Evolutionary conservation across 2,797 vertebrate genomes (phyloP), one percentile per base, ranked within the genome.

Genomic region (Sebastes aleutianus): DNA sequence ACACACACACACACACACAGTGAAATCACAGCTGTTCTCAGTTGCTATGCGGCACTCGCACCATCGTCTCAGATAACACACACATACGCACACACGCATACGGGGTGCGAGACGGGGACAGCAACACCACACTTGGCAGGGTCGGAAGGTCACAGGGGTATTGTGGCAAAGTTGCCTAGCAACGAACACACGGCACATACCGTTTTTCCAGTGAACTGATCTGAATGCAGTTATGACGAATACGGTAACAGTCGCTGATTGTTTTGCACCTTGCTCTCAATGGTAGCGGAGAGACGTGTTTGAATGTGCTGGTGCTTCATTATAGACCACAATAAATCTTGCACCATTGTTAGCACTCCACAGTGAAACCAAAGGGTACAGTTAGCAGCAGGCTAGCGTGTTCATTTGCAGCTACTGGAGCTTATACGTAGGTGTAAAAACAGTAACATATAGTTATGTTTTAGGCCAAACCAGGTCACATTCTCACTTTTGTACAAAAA

Each of bases 11-110:
- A n/a, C 31, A 22, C 65, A 66, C 66, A 63, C 87, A 54, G 85
- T 43, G 74, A 91, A 93, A 94, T 92, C 91, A 86, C 93, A 93
- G 92, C 91, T 94, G 93, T 87, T 92, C 87, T 85, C 80, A 70
- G 88, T 89, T 93, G 92, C 92, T 86, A 89, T 86, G 91, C 91
- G 80, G 87, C 92, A 87, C 86, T 89, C 86, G 69, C 88, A 78
- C 88, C 87, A 73, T 89, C 84, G 26, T 90, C 90, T 94, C 90
- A 80, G 89, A 90, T 94, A 89, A 86, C 92, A 82, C 87, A 85
- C 82, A 12, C 81, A 5, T 20, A 63, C 71, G 20, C 74, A 68
- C 89, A 75, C 36, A 53, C 50, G 9, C 50, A 53, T n/a, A n/a
- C 50, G 20, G 58, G 77, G 87, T 84, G 89, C 9, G 84, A 91